Evolutionary conservation across 2,888 invertebrate genomes (phyloP).

Genomic region (Synergus umbraculus): DNA sequence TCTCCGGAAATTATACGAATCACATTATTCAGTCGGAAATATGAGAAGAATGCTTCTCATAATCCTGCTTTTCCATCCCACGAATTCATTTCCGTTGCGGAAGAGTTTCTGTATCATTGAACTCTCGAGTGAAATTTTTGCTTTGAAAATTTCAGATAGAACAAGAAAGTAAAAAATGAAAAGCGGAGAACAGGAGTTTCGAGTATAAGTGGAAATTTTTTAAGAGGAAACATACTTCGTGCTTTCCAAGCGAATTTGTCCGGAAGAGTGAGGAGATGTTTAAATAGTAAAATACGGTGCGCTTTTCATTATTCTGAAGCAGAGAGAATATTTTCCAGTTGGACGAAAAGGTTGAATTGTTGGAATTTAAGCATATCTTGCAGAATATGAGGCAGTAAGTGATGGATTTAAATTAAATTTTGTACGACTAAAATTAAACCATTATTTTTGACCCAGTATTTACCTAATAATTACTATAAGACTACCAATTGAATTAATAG

Average conservation of each 20-base stretch:
- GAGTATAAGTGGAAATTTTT: background rate
- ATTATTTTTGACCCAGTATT: too few species aligned
- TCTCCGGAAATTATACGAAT: constrained; percentile 67
- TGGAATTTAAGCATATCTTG: background rate
- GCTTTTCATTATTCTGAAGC: background rate
- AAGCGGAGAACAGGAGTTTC: background rate
- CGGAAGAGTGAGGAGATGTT: background rate
- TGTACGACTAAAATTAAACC: too few species aligned
- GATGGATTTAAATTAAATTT: background rate
- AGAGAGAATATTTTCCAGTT: background rate
- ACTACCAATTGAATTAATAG: too few species aligned
- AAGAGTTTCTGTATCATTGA: constrained; percentile 1
- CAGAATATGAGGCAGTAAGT: background rate
- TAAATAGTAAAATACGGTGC: background rate
- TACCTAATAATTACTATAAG: too few species aligned
- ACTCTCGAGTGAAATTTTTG: constrained; percentile 20
- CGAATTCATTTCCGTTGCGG: constrained; percentile 63
- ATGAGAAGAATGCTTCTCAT: constrained; percentile 60
- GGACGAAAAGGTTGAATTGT: background rate
- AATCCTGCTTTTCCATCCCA: constrained; percentile 54
- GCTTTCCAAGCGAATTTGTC: background rate
- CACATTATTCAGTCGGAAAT: constrained; percentile 57
- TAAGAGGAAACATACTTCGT: background rate
- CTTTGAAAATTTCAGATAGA: background rate
- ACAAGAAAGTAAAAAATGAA: background rate